Conservation (phyloP, 2,113 vertebrate species). For the Larimichthys crocea region DNA sequence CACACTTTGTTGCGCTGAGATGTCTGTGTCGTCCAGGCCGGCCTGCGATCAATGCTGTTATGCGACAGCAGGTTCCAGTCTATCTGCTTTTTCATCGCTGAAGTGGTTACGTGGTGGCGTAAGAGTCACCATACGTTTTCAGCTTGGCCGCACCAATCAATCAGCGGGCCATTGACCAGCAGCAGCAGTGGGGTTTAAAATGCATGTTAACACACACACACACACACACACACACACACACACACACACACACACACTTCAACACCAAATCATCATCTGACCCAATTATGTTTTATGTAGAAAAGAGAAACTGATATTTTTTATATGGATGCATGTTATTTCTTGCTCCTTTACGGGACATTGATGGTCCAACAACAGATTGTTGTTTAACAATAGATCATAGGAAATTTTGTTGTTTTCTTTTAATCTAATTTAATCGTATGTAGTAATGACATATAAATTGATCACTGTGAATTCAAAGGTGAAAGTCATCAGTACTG, state of each 20-base stretch:
- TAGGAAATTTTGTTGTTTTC: background rate
- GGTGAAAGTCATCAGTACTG: background rate
- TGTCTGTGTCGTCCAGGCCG: constrained; percentile 32
- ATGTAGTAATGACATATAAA: background rate
- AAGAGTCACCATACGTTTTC: constrained; percentile 15
- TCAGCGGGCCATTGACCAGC: constrained; percentile 35
- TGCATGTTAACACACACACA: constrained; percentile 23
- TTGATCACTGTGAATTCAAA: background rate
- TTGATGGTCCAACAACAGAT: too few species aligned
- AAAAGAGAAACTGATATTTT: background rate
- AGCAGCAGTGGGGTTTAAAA: constrained; percentile 22
- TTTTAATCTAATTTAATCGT: background rate
- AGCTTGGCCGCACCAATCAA: constrained; percentile 51
- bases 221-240: constrained; percentile 1
- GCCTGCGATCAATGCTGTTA: constrained; percentile 57
- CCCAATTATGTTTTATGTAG: background rate
- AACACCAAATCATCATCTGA: constrained; percentile 1
- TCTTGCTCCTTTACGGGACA: background rate
- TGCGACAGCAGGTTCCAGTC: constrained; percentile 38
- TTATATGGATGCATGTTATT: background rate
- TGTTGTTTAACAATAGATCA: background rate
- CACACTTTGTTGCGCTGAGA: constrained; percentile 40
- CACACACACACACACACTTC: constrained; percentile 5
- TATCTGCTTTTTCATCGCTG: constrained; percentile 28
- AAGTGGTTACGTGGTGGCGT: constrained; percentile 8